phyloP scores from a whole-genome alignment of 2,888 invertebrate species.

The Pristionchus exspectatus region DNA sequence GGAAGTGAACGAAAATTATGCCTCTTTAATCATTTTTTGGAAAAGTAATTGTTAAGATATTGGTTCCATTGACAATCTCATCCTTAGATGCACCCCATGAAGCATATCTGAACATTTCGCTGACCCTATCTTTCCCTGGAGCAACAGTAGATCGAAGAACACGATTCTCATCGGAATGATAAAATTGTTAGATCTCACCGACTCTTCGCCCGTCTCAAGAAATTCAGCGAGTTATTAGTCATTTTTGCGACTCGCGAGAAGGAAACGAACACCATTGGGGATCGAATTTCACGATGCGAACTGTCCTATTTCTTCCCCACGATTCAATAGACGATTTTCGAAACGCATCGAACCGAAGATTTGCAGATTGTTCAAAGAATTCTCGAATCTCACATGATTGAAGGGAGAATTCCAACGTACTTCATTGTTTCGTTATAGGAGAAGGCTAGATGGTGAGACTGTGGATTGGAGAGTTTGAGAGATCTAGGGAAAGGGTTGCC shows the following conservation, averaged over 20 bases:
- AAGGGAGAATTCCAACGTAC: background rate
- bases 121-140: background rate
- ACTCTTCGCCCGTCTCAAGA: background rate
- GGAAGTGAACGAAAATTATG: background rate
- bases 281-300: background rate
- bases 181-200: background rate
- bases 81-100: background rate
- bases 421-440: background rate
- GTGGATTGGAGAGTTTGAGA: background rate
- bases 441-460: background rate
- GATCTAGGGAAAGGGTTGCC: background rate
- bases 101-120: background rate
- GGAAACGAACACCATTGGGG: conserved; percentile 17
- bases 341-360: background rate
- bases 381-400: background rate
- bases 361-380: background rate
- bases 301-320: background rate
- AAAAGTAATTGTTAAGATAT: background rate
- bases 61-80: background rate
- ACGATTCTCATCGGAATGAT: too few relatives aligned
- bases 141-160: too few relatives aligned
- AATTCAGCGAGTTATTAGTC: background rate
- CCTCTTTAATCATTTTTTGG: background rate
- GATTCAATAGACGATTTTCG: background rate
- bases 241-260: conserved; percentile 7